Evolutionary conservation across 2,113 vertebrate genomes (phyloP).

Genomic region (Oncorhynchus kisutch): DNA sequence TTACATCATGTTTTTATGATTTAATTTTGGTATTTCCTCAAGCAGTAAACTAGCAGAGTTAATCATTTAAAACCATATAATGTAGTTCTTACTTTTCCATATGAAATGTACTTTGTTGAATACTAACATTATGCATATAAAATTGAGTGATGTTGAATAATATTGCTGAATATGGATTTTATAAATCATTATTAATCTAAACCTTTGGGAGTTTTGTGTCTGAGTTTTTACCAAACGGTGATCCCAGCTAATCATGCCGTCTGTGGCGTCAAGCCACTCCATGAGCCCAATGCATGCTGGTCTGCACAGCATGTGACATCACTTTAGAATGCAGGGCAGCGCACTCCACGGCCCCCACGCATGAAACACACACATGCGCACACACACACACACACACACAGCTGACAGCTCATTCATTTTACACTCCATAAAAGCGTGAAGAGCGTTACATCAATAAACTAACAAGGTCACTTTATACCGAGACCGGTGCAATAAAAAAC

Average conservation of each 20-base stretch:
- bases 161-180: not conserved
- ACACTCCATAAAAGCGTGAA: constrained; percentile 61
- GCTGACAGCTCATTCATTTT: constrained; percentile 61
- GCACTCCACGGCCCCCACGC: constrained; percentile 47
- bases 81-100: not conserved
- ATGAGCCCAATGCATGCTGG: constrained; percentile 22
- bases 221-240: not conserved
- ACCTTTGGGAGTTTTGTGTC: not conserved
- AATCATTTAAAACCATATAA: not conserved
- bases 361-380: constrained; percentile 52
- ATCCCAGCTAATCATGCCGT: constrained; percentile 23
- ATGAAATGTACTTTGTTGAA: not conserved
- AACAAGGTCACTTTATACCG: constrained; percentile 59
- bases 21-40: not conserved
- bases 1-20: constrained; percentile 8
- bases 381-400: not conserved
- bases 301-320: constrained; percentile 45
- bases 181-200: not conserved
- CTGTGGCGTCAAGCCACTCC: constrained; percentile 8
- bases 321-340: constrained; percentile 57
- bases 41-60: not conserved
- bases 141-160: not conserved
- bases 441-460: constrained; percentile 58
- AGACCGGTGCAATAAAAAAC: constrained; percentile 49
- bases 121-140: not conserved